Percentiles rank a stretch among this genome's conserved stretches.
Evolutionary conservation across 2,888 invertebrate genomes (phyloP).

Genomic region (Graphium colonna): DNA sequence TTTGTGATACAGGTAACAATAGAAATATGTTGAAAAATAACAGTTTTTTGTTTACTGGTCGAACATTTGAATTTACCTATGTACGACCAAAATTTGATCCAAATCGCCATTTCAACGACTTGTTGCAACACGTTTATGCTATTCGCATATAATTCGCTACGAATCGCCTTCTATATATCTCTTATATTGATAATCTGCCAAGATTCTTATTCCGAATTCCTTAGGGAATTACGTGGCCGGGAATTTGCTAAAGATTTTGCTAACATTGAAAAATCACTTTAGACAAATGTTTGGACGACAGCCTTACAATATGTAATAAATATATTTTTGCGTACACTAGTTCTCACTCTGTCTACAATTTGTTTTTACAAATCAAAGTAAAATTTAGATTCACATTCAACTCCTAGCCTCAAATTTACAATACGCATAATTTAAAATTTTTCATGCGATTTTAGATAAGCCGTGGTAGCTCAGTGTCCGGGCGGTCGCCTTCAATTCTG

Average conservation of each 20-base stretch:
- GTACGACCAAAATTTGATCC: too few relatives aligned
- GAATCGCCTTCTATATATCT: slow-evolving; percentile 34
- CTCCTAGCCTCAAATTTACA: not conserved
- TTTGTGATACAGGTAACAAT: too few relatives aligned
- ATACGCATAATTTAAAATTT: too few relatives aligned
- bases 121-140: slow-evolving; percentile 1
- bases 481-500: too few relatives aligned
- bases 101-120: not conserved
- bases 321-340: slow-evolving; percentile 6
- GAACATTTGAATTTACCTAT: too few relatives aligned
- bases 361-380: not conserved
- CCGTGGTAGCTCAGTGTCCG: too few relatives aligned
- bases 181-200: slow-evolving; percentile 55
- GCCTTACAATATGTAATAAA: slow-evolving; percentile 15
- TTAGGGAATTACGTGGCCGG: slow-evolving; percentile 26
- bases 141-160: slow-evolving; percentile 14
- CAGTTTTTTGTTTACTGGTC: too few relatives aligned
- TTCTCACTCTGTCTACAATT: slow-evolving; percentile 5
- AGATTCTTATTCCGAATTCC: slow-evolving; percentile 37
- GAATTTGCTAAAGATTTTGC: slow-evolving; percentile 43
- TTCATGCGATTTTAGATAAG: too few relatives aligned
- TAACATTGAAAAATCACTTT: slow-evolving; percentile 32
- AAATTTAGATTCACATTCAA: slow-evolving; percentile 4
- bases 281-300: slow-evolving; percentile 15
- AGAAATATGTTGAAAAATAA: too few relatives aligned